These are phyloP conservation scores for Sebastes kiyomatsui DNA, from an alignment of 2,797 vertebrate genomes.

Conservation along the genomic window DNA sequence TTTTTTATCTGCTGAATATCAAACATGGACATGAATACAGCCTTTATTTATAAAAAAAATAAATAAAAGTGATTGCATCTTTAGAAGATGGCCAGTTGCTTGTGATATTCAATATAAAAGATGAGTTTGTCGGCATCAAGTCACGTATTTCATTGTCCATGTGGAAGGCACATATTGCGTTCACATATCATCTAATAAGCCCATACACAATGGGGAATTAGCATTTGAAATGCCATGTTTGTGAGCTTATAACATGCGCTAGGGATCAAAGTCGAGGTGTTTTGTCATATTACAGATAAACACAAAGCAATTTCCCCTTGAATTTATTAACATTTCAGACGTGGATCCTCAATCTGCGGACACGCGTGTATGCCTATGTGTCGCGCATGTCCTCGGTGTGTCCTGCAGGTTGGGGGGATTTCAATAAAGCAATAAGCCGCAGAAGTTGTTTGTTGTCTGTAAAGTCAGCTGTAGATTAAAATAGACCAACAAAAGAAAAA, in stretches of 20 bases:
- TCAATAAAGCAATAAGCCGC: conserved; percentile 65
- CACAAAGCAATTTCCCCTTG: conserved; percentile 72
- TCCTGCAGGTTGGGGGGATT: conserved; percentile 44
- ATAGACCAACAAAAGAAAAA: conserved; percentile 9
- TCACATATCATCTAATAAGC: conserved; percentile 68
- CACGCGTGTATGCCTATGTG: neutral
- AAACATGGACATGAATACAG: conserved; percentile 31
- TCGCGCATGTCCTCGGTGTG: neutral
- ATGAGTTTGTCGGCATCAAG: conserved; percentile 35
- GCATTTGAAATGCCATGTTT: conserved; percentile 76
- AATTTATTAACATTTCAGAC: conserved; percentile 77
- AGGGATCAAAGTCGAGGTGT: conserved; percentile 67
- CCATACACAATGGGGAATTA: conserved; percentile 65
- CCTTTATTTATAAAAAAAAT: conserved; percentile 26
- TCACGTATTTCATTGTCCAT: conserved; percentile 58
- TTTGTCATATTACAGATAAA: conserved; percentile 77
- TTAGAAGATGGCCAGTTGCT: conserved; percentile 23
- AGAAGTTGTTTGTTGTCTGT: conserved; percentile 51
- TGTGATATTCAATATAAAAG: conserved; percentile 43
- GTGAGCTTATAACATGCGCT: conserved; percentile 53
- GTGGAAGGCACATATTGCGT: conserved; percentile 44
- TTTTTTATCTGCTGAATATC: conserved; percentile 40
- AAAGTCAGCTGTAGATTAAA: conserved; percentile 63
- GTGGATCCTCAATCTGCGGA: conserved; percentile 21
- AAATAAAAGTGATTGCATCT: conserved; percentile 39